Evolutionary conservation across 2,888 invertebrate species (phyloP).

Genomic region (Stenolophus ochropezus): DNA sequence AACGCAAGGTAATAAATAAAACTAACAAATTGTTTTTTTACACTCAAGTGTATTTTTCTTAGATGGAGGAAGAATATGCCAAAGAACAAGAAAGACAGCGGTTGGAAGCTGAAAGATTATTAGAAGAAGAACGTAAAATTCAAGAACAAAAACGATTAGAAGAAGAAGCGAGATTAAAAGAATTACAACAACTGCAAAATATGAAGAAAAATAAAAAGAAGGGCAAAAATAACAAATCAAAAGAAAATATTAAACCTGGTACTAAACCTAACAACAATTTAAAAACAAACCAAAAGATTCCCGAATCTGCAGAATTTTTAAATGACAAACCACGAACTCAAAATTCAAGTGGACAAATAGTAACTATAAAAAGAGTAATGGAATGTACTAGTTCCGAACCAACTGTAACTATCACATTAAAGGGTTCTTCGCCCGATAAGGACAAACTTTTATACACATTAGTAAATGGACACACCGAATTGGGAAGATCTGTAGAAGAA

Average conservation of each 20-base stretch:
- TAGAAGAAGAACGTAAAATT: slow-evolving; percentile 65
- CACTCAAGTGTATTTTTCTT: background rate
- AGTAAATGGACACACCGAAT: slow-evolving; percentile 77
- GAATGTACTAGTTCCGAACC: slow-evolving; percentile 81
- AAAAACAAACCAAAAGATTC: slow-evolving; percentile 24
- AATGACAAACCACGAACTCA: slow-evolving; percentile 8
- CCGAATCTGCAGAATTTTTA: background rate
- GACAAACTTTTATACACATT: slow-evolving; percentile 84
- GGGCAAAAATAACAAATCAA: slow-evolving; percentile 29
- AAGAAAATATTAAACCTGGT: slow-evolving; percentile 25
- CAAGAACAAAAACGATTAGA: slow-evolving; percentile 63
- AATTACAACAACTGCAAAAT: slow-evolving; percentile 9
- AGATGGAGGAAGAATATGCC: slow-evolving; percentile 67
- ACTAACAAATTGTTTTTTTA: slow-evolving; percentile 4
- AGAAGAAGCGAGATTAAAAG: slow-evolving; percentile 27
- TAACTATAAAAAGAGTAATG: slow-evolving; percentile 83
- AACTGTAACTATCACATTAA: slow-evolving; percentile 85
- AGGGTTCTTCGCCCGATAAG: slow-evolving; percentile 83
- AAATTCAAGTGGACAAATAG: slow-evolving; percentile 72
- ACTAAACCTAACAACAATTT: background rate
- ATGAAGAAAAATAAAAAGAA: slow-evolving; percentile 21
- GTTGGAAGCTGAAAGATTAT: slow-evolving; percentile 68
- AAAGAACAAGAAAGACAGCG: slow-evolving; percentile 66
- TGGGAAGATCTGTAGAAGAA: slow-evolving; percentile 45
- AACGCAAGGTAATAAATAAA: slow-evolving; percentile 78